Base-by-base conservation (phyloP, 2,113 vertebrate genomes). In the Ornithorhynchus anatinus region DNA sequence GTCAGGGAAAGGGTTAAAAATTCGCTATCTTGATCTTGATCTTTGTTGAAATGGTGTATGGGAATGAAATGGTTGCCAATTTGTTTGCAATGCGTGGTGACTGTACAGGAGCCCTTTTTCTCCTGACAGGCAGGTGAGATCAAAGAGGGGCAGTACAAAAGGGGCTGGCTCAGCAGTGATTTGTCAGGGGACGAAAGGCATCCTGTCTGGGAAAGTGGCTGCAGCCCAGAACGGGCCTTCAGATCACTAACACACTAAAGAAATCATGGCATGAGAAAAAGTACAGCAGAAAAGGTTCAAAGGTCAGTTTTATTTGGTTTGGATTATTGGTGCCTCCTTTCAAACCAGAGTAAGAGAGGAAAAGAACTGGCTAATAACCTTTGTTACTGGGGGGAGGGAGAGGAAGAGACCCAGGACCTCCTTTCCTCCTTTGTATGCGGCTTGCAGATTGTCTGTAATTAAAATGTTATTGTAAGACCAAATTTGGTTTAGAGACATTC, bases 71-170 rank as follows among this genome's bases (percentile, higher is more conserved):
- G 88, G 91, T 94, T 95, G 91, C 94, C 93, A 95, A 94, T 96
- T 96, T 96, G 94, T 96, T 96, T 95, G 94, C 93, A 91, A 85
- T 93, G 94, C 89, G 92, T 91, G 95, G 92, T 92, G 92, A 96
- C 95, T 95, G 95, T 96, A 95, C 92, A 70, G 92, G 93, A 92
- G 92, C 92, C 93, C 92, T 94, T 94, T 93, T 91, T 83, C 89
- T 80, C 84, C 92, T 96, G 96, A 96, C 95, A 96, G 94, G 95
- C 95, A 96, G 95, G 95, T 97, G 94, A 97, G 96, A 97, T 97
- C 96, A 97, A 97, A 97, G 96, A 85, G 77, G 50, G 17, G 50
- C 52, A 62, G 90, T 93, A 96, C 96, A 96, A 97, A 96, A 89
- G 95, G 89, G 92, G 92, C n/a, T n/a, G n/a, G n/a, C 95, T 96